Evolutionary conservation across 1,140 invertebrate genomes (phyloP).

Genomic region (Hormaphis cornu): DNA sequence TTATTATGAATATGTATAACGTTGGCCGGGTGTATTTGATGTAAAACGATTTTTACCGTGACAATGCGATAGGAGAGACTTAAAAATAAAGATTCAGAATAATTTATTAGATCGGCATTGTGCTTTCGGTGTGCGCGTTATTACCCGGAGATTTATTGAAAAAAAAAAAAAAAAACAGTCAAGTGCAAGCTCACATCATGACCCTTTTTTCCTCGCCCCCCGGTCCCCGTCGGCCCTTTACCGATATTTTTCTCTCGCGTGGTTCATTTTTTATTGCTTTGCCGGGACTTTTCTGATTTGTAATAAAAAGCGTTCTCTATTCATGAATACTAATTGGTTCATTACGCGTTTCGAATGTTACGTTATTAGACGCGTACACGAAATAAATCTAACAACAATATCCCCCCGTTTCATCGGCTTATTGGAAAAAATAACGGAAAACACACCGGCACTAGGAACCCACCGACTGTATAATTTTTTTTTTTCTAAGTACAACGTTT

Average conservation of each 20-base stretch:
- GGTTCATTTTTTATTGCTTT: constrained; percentile 23
- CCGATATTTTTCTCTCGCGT: neutral
- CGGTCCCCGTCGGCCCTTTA: neutral
- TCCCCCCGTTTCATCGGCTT: neutral
- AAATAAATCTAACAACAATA: constrained; percentile 18
- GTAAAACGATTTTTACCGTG: constrained; percentile 4
- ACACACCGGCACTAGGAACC: too few species aligned
- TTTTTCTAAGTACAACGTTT: too few species aligned
- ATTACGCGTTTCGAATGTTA: constrained; percentile 25
- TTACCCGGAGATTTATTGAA: constrained; percentile 26
- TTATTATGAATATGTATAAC: neutral
- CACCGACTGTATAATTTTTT: too few species aligned
- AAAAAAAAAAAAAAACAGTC: constrained; percentile 7
- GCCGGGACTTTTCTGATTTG: constrained; percentile 27
- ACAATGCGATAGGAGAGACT: constrained; percentile 27
- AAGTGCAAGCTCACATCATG: constrained; percentile 30
- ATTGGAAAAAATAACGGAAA: neutral
- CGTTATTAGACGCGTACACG: constrained; percentile 12
- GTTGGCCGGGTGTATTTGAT: too few species aligned
- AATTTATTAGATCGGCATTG: constrained; percentile 29
- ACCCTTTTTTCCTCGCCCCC: constrained; percentile 27
- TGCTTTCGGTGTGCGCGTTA: constrained; percentile 20
- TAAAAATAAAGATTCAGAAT: constrained; percentile 32
- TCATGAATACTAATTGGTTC: constrained; percentile 32
- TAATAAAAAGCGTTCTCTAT: constrained; percentile 30